phyloP scores from a whole-genome alignment of 2,888 invertebrate genomes.

The Andrena minutula region DNA sequence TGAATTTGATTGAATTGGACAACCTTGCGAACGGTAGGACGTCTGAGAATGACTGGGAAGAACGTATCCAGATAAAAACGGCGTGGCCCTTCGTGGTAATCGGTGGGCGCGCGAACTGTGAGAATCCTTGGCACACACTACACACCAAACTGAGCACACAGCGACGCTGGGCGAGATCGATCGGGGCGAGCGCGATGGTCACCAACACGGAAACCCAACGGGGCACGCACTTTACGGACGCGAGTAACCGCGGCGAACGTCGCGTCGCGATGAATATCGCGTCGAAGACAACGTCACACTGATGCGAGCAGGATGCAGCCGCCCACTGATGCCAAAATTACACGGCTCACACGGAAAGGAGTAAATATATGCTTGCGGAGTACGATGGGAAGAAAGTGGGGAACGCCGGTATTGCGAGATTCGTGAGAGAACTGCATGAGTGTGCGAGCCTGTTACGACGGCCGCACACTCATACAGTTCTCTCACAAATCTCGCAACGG shows the following conservation, averaged over 20 bases:
- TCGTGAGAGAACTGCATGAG: too few species aligned
- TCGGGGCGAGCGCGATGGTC: slow-evolving; percentile 3
- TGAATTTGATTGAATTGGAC: too few species aligned
- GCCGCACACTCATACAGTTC: too few species aligned
- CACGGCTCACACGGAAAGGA: too few species aligned
- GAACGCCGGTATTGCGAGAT: too few species aligned
- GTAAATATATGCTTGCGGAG: too few species aligned
- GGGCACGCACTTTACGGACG: slow-evolving; percentile 51
- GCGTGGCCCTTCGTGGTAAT: slow-evolving; percentile 17
- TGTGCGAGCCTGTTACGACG: too few species aligned
- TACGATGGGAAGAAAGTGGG: too few species aligned
- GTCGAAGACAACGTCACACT: slow-evolving; percentile 60
- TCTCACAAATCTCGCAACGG: too few species aligned
- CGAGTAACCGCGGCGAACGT: slow-evolving; percentile 37
- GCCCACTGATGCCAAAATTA: too few species aligned
- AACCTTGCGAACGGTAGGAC: slow-evolving; percentile 60
- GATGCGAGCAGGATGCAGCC: slow-evolving; percentile 36
- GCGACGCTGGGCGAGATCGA: not conserved
- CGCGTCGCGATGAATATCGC: slow-evolving; percentile 40
- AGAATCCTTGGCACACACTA: slow-evolving; percentile 48
- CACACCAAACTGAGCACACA: not conserved
- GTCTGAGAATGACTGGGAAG: slow-evolving; percentile 16
- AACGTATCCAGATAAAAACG: slow-evolving; percentile 35
- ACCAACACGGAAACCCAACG: not conserved
- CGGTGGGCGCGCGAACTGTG: slow-evolving; percentile 10